Base-by-base conservation (phyloP, 1,140 invertebrate genomes). In the Neomicropteryx cornuta region DNA sequence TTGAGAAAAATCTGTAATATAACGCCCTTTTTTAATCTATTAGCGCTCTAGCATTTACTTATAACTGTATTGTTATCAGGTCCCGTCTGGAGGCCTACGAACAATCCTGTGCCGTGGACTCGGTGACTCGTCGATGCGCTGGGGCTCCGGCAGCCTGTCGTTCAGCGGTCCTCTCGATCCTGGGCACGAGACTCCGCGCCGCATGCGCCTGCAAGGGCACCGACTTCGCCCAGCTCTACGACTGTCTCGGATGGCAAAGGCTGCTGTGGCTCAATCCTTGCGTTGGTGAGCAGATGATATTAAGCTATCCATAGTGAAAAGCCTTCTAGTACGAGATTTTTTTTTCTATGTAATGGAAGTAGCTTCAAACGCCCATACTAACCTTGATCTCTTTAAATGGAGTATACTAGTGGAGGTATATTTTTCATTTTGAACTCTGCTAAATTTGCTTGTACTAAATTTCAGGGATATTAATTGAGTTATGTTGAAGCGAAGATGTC, bases 241-340 rank as follows among this genome's bases (percentile, higher is more conserved):
- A 87, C 41, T 92, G 88, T 48, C 66, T 90, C 2, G 87, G 86
- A 27, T 92, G 87, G 87, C 85, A 90, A 48, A 60, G 87, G 30
- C 71, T 91, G n/a, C 73, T 92, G 3, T 91, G 87, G 87, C 77
- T 90, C 33, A 92, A 92, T 56, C 84, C 87, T 4, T 92, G 88
- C 56, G 87, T 92, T 35, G 86, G 88, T 92, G 62, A 79, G 83
- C 71, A 22, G 21, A 33, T 27, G 33, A 33, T 3, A 40, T 23
- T 8, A 14, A 33, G 17, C 6, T 18, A 18, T 37, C n/a, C 13
- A 24, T 10, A 32, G n/a, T n/a, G n/a, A n/a, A n/a, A n/a, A n/a
- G n/a, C n/a, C n/a, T n/a, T n/a, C n/a, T n/a, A n/a, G n/a, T n/a
- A n/a, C n/a, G n/a, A n/a, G n/a, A n/a, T n/a, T n/a, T n/a, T n/a